Evolutionary conservation across 1,140 invertebrate genomes (phyloP).

Genomic region (Drosophila ananassae): DNA sequence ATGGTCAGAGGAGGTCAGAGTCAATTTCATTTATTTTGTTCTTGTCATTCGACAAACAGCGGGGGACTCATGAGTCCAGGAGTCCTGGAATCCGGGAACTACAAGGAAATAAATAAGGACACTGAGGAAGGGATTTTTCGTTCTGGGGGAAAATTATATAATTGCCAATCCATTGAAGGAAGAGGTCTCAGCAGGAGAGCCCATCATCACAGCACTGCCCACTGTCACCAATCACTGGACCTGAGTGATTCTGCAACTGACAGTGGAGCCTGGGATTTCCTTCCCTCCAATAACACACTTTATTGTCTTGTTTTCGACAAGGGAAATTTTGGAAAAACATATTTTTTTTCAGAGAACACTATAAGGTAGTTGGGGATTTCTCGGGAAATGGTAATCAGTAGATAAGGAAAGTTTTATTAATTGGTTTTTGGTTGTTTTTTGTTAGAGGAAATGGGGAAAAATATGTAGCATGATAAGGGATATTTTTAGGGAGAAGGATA

Average conservation of each 20-base stretch:
- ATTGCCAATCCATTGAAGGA: slow-evolving; percentile 10
- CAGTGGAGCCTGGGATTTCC: slow-evolving; percentile 10
- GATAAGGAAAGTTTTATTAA: no score
- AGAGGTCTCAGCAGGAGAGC: not conserved
- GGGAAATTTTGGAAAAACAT: no score
- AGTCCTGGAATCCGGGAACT: slow-evolving; percentile 4
- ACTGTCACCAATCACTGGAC: slow-evolving; percentile 44
- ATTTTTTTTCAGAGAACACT: not conserved
- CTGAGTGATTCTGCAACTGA: slow-evolving; percentile 28
- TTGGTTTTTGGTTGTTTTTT: no score
- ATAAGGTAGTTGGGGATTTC: not conserved
- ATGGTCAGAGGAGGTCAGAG: not conserved
- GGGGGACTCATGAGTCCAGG: slow-evolving; percentile 20
- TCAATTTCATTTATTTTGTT: slow-evolving; percentile 70
- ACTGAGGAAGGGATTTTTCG: slow-evolving; percentile 16
- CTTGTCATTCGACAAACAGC: slow-evolving; percentile 68
- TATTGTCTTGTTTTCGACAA: slow-evolving; percentile 1
- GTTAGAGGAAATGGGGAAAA: no score
- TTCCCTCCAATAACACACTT: slow-evolving; percentile 7
- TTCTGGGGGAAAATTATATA: slow-evolving; percentile 36
- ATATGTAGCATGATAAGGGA: no score
- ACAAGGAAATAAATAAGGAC: slow-evolving; percentile 23
- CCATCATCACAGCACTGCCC: not conserved
- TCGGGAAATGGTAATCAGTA: not conserved
- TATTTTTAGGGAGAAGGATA: no score